Evolutionary conservation across 2,888 invertebrate species (phyloP), one percentile per base, ranked within the genome.

Genomic region (Eilema sororculum): DNA sequence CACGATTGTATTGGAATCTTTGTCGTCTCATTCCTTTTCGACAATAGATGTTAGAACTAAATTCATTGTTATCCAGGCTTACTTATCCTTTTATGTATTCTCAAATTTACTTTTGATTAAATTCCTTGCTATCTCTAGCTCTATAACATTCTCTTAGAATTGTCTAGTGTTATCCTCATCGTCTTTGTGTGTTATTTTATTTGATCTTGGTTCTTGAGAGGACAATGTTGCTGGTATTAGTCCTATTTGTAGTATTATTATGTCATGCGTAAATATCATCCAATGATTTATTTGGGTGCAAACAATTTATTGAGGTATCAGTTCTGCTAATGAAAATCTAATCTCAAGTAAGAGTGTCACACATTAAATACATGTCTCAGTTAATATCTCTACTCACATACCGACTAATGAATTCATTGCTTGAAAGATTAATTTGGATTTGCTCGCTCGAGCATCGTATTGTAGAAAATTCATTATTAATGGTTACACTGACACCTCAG

Each of bases 401-500:
- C 61, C 62, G 70, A 69, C 60, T 72, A 73, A 79, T 79, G 71
- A 76, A 78, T 83, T 79, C 73, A 80, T 76, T 61, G 73, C 60
- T 74, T 73, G 59, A 67, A 75, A 75, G 84, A 81, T 83, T 84
- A 80, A 84, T 77, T 76, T 67, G 75, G 78, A 81, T 85, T 83
- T 78, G 71, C 77, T 74, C 71, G 52, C 68, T 71, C 57, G 68
- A 74, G 69, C 73, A 71, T 74, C 69, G 70, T 73, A 77, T 76
- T 78, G 69, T 73, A 69, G 59, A 72, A 70, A 74, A 77, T 82
- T 76, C 79, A 77, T 81, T 85, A 85, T 85, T 81, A 84, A 84
- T 81, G 79, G 73, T 68, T 16, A 20, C 8, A 61, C 67, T 73
- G 81, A 80, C 82, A 74, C 78, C 74, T 75, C 67, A 71, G 74